A percentile compares a stretch with the other conserved stretches of the same genome.
Evolutionary conservation across 2,113 vertebrate genomes (phyloP).

Genomic region (Labrus mixtus): DNA sequence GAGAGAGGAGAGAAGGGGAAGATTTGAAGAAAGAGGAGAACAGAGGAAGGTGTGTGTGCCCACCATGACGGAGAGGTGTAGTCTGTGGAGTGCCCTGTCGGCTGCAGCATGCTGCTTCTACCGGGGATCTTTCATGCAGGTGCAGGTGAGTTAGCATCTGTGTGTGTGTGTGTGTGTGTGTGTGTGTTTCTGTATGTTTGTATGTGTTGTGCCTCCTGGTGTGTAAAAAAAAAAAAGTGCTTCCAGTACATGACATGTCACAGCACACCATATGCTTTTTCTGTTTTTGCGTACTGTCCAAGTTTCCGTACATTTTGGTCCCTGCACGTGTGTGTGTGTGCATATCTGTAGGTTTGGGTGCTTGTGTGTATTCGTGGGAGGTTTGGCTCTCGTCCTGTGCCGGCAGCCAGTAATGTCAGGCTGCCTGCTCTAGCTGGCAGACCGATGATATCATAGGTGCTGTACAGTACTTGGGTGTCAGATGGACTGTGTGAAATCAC

Average conservation of each 20-base stretch:
- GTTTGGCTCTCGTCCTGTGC: conserved; percentile 51
- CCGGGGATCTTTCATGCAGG: conserved; percentile 98
- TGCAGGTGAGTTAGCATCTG: conserved; percentile 90
- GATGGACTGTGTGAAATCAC: conserved; percentile 54
- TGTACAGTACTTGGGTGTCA: conserved; percentile 50
- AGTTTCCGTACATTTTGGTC: conserved; percentile 20
- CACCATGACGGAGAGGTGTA: conserved; percentile 96
- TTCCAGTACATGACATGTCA: background rate
- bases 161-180: conserved; percentile 4
- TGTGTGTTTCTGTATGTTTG: conserved; percentile 4
- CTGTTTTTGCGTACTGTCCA: background rate
- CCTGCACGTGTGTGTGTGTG: conserved; percentile 31
- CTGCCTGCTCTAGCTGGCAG: conserved; percentile 42
- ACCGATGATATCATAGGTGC: conserved; percentile 71
- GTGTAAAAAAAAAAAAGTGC: conserved; percentile 2
- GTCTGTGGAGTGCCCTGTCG: conserved; percentile 97
- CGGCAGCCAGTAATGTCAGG: conserved; percentile 62
- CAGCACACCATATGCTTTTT: conserved; percentile 1
- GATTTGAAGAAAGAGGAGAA: conserved; percentile 39
- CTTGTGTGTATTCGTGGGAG: conserved; percentile 40
- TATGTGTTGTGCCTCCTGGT: conserved; percentile 13
- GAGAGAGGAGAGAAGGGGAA: background rate
- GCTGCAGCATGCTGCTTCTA: conserved; percentile 99
- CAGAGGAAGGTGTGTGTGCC: conserved; percentile 66
- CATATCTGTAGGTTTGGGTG: background rate